A percentile compares a stretch with the other conserved stretches of the same genome.
Conservation (phyloP, 2,113 vertebrate genomes). For the Emydocephalus ijimae region DNA sequence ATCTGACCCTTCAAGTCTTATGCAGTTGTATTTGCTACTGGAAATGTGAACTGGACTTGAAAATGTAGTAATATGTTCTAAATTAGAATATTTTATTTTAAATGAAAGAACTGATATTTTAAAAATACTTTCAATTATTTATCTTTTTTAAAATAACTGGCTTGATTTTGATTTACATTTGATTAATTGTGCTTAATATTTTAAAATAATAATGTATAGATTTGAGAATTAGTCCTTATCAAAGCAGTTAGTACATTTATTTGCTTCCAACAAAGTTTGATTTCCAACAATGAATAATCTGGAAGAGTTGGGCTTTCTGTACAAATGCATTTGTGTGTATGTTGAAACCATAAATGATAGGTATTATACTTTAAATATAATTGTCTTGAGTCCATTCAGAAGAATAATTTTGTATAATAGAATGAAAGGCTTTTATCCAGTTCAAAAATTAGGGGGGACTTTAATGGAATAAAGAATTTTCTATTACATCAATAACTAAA, state of each 20-base stretch:
- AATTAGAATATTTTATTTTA: conserved; percentile 20
- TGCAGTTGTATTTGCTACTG: conserved; percentile 21
- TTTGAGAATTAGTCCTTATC: neutral
- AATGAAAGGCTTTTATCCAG: neutral
- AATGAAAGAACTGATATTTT: neutral
- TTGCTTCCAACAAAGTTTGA: neutral
- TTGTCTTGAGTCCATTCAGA: neutral
- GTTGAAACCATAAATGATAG: conserved; percentile 2
- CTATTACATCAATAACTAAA: neutral
- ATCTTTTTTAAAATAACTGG: neutral
- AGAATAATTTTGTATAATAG: neutral
- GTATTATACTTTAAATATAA: neutral
- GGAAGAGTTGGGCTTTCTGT: neutral
- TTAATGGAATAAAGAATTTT: neutral
- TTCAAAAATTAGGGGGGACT: neutral
- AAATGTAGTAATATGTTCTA: conserved; percentile 47
- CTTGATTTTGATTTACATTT: neutral
- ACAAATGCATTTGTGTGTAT: too few species aligned
- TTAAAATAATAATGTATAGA: conserved; percentile 5
- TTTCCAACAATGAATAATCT: neutral
- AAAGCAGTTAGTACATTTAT: neutral
- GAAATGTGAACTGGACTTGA: conserved; percentile 20
- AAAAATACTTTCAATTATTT: conserved; percentile 6
- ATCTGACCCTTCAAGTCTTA: neutral
- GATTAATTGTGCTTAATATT: conserved; percentile 23